Base-by-base conservation (phyloP, 2,888 invertebrate species). In the Trissolcus brochymenae region DNA sequence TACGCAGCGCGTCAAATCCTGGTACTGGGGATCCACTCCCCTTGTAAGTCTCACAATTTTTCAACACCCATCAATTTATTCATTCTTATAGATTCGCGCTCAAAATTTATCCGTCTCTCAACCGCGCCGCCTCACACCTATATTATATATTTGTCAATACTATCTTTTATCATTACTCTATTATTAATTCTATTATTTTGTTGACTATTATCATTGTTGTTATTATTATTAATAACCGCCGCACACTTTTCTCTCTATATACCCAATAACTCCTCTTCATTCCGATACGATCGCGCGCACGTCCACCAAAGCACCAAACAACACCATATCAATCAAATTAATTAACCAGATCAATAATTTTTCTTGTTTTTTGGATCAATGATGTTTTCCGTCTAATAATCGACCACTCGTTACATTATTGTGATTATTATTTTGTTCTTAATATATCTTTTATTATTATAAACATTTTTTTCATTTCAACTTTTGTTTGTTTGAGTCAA, bases 1-100 rank as follows among this genome's bases (percentile, higher is more conserved):
- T 94, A 96, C 96, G 92, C 95, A 96, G 94, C 95, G 95, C 94
- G 95, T 96, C 92, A 96, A 96, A 93, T 96, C 96, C 92, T 96
- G 96, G 96, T 96, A 96, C 94, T 96, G 96, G 96, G 96, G 96
- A 93, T 88, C 89, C 89, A 94, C 95, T 94, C 96, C 96, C 94
- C 95, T 96, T 93, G 96, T 96, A 96, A 96, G 96, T 96, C 77
- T 77, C 75, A 35, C 35, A 11, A 35, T 35, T 35, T 35, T 35
- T 35, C 35, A 35, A 35, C 35, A 35, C 35, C 35, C 35, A 35
- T 25, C 25, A 25, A 25, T 35, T 35, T 11, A 11, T 2, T 35
- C 35, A 35, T 35, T 35, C 35, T 35, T 35, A 35, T 35, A 11
- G 7, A 35, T 35, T 9, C 35, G 35, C 35, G 35, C 9, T 11